A percentile compares a stretch with the other conserved stretches of the same genome.
These are phyloP conservation scores for Zosterops japonicus DNA, from an alignment of 2,113 vertebrate genomes.

Conservation along the genomic window DNA sequence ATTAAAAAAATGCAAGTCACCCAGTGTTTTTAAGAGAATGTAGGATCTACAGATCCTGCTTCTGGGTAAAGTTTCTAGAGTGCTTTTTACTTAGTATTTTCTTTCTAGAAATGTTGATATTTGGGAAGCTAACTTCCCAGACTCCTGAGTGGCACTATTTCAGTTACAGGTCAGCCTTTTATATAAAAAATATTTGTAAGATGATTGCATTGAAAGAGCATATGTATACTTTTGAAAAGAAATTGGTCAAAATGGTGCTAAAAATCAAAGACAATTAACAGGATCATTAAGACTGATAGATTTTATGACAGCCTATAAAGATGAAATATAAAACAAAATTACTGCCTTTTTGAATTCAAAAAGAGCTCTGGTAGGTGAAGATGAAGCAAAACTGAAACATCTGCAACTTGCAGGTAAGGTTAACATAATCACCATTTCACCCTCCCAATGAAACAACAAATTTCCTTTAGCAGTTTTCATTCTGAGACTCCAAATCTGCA, in stretches of 20 bases:
- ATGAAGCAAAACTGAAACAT: conserved; percentile 30
- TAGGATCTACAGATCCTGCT: background rate
- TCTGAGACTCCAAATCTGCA: background rate
- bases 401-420: background rate
- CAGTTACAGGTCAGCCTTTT: background rate
- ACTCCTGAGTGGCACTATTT: background rate
- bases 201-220: background rate
- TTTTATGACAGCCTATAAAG: conserved; percentile 47
- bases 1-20: background rate
- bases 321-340: conserved; percentile 54
- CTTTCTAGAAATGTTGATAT: background rate
- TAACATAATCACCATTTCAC: background rate
- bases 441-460: background rate
- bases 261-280: conserved; percentile 45
- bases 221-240: background rate
- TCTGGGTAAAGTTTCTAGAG: background rate
- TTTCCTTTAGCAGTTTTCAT: background rate
- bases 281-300: conserved; percentile 35
- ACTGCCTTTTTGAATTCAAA: background rate
- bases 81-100: background rate
- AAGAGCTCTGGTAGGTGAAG: background rate
- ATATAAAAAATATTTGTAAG: background rate
- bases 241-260: background rate
- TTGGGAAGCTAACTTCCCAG: background rate
- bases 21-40: background rate